Evolutionary conservation across 2,797 vertebrate species (phyloP), one percentile per base, ranked within the genome.

Genomic region (Myripristis jacobus): DNA sequence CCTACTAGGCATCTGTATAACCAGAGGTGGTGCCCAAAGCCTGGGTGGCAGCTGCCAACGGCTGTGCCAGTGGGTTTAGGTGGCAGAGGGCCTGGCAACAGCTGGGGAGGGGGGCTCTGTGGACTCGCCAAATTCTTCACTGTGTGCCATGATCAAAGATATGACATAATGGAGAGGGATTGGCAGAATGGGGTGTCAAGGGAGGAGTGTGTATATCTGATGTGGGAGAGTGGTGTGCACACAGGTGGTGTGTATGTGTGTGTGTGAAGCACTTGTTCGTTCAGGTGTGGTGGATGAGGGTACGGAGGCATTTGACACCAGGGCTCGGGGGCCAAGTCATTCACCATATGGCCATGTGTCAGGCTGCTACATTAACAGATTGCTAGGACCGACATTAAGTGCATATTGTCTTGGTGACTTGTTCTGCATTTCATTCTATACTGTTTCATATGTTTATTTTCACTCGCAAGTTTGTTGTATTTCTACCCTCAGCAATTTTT

Each of bases 71-170:
- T 18, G 19, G 6, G 73, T 44, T 83, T 59, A 74, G 64, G 81
- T 86, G 84, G 87, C 85, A 81, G 53, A 63, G 70, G 67, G 66
- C 54, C 78, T 81, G 84, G 84, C 83, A 80, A 59, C 87, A 91
- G 86, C 82, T 88, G 87, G 75, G 50, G 64, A 16, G 56, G 75
- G 38, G 58, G 78, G 56, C 63, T 82, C 67, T 78, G 85, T 89
- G 77, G 76, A 62, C 41, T 74, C 15, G 78, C 81, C 91, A 89
- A 74, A 84, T 63, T 69, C 81, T 55, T 70, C 76, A 74, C 61
- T 77, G 60, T 74, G 86, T 80, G 64, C 73, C 68, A 7, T 82
- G 89, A 93, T 90, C 86, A 92, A 91, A 91, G 89, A 81, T 15
- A 38, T 62, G 70, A 63, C 64, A 68, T 87, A 91, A 92, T 88